These are phyloP conservation scores for Nerophis ophidion DNA, from an alignment of 2,113 vertebrate genomes.

Conservation along the genomic window DNA sequence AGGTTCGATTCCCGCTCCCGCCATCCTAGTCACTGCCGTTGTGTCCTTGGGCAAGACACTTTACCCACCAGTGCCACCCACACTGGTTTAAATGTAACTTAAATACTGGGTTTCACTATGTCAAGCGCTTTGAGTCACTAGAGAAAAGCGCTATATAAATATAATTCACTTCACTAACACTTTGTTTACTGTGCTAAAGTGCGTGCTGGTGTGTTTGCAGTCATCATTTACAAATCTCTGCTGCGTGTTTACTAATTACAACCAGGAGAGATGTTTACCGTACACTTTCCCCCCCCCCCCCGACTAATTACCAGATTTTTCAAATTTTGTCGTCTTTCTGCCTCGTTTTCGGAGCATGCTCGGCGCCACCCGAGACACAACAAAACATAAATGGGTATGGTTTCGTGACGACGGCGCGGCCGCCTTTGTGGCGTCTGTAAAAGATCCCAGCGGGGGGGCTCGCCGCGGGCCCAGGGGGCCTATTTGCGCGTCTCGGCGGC, in stretches of 20 bases:
- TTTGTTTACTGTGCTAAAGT: background rate
- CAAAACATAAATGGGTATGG: conserved; percentile 23
- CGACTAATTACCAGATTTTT: conserved; percentile 33
- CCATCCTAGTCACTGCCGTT: no score
- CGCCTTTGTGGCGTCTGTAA: background rate
- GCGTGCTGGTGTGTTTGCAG: background rate
- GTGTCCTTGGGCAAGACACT: no score
- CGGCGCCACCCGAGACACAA: conserved; percentile 24
- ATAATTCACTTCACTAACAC: no score
- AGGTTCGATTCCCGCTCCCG: no score
- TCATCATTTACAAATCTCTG: conserved; percentile 22
- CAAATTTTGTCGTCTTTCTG: conserved; percentile 30
- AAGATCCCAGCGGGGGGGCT: background rate
- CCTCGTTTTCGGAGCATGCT: conserved; percentile 14
- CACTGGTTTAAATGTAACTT: no score
- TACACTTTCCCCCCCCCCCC: conserved; percentile 34
- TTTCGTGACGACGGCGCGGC: conserved; percentile 26
- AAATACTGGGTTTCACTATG: no score
- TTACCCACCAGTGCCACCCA: no score
- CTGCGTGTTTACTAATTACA: conserved; percentile 13
- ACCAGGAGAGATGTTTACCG: conserved; percentile 23
- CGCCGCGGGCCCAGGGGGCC: background rate
- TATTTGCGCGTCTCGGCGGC: background rate
- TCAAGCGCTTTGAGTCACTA: no score
- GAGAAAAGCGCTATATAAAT: no score